These are phyloP conservation scores for Formica selysi DNA, from an alignment of 1,140 invertebrate species.

Conservation along the genomic window DNA sequence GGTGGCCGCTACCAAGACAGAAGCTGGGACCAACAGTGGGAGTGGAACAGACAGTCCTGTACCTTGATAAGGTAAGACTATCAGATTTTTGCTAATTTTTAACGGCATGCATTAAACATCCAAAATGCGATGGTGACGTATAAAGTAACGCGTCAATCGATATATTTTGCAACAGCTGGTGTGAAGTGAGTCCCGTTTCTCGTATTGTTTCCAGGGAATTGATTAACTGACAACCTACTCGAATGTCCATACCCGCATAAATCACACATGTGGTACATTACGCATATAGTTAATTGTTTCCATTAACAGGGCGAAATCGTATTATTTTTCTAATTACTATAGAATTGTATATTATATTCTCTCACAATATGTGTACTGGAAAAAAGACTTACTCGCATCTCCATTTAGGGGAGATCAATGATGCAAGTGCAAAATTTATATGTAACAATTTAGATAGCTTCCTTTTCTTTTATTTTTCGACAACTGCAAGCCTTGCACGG, in stretches of 20 bases:
- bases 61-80: conserved; percentile 84
- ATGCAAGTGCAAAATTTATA: conserved; percentile 68
- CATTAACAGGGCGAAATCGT: conserved; percentile 80
- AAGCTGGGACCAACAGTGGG: conserved; percentile 89
- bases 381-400: conserved; percentile 52
- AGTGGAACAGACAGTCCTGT: conserved; percentile 92
- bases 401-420: conserved; percentile 48
- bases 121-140: not conserved
- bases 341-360: conserved; percentile 71
- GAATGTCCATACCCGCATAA: conserved; percentile 78
- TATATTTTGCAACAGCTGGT: not conserved
- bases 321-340: conserved; percentile 86
- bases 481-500: not conserved
- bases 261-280: conserved; percentile 72
- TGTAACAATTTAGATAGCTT: conserved; percentile 70
- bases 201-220: conserved; percentile 79
- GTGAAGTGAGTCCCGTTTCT: conserved; percentile 25
- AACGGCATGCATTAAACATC: not conserved
- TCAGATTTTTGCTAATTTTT: conserved; percentile 44
- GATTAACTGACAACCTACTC: conserved; percentile 81
- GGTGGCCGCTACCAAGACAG: conserved; percentile 85
- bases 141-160: not conserved
- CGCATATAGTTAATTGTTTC: conserved; percentile 80
- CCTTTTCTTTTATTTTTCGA: conserved; percentile 22
- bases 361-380: conserved; percentile 47